These are phyloP conservation scores for Penaeus indicus DNA, from an alignment of 1,140 invertebrate genomes.

Conservation along the genomic window DNA sequence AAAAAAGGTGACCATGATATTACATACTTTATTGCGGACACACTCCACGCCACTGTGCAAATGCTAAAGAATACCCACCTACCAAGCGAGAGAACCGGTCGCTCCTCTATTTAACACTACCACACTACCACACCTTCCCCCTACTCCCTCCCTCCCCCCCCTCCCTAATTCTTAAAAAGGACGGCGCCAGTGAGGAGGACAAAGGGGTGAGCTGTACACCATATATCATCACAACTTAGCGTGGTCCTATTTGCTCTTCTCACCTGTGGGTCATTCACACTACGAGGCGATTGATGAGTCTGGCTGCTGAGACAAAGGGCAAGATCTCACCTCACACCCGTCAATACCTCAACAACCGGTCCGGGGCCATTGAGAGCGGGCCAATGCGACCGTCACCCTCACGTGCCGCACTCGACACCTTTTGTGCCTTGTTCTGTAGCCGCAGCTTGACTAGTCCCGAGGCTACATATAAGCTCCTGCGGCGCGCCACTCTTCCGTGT, in stretches of 20 bases:
- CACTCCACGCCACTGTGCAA: too few relatives aligned
- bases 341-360: slow-evolving; percentile 54
- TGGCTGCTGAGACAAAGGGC: slow-evolving; percentile 38
- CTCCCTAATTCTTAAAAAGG: background rate
- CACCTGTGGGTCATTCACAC: slow-evolving; percentile 52
- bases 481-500: too few relatives aligned
- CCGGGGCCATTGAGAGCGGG: slow-evolving; percentile 26
- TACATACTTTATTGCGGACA: too few relatives aligned
- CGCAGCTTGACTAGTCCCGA: too few relatives aligned
- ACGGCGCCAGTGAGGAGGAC: background rate
- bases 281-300: slow-evolving; percentile 38
- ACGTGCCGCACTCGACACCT: slow-evolving; percentile 26
- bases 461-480: too few relatives aligned
- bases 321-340: background rate
- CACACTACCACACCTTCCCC: slow-evolving; percentile 7
- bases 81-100: too few relatives aligned
- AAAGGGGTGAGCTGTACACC: background rate
- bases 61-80: too few relatives aligned
- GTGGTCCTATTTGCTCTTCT: slow-evolving; percentile 55
- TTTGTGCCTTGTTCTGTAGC: background rate
- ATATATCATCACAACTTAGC: slow-evolving; percentile 26
- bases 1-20: too few relatives aligned
- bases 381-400: slow-evolving; percentile 24
- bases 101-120: background rate
- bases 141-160: background rate